Conservation (phyloP, 2,113 vertebrate genomes). For the Trinectes maculatus region DNA sequence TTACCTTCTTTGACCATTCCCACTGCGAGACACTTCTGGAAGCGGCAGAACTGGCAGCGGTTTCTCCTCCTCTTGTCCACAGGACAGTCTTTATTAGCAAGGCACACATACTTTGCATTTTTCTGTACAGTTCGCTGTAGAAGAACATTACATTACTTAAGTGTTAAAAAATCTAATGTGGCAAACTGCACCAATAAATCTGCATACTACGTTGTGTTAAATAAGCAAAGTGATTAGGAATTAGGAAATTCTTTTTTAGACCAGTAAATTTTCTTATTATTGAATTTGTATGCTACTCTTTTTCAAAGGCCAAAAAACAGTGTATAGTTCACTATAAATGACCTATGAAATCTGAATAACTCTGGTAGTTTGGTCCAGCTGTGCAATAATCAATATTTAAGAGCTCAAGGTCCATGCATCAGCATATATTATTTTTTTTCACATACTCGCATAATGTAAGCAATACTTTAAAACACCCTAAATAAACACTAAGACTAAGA, state of each 20-base stretch:
- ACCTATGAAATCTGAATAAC: too few relatives aligned
- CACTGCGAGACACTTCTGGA: constrained; percentile 95
- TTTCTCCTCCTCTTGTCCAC: constrained; percentile 96
- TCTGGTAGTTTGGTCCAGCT: too few relatives aligned
- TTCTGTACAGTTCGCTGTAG: constrained; percentile 94
- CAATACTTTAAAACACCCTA: not conserved
- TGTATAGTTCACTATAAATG: too few relatives aligned
- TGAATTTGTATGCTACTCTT: too few relatives aligned
- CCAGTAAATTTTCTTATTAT: not conserved
- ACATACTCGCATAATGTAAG: not conserved
- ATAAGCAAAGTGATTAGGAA: too few relatives aligned
- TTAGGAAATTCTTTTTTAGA: not conserved
- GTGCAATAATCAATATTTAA: too few relatives aligned
- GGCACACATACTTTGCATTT: constrained; percentile 97
- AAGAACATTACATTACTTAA: not conserved
- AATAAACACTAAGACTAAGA: not conserved
- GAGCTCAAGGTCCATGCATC: too few relatives aligned
- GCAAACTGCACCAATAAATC: not conserved
- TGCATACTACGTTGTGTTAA: not conserved
- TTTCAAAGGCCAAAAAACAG: too few relatives aligned
- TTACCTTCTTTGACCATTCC: constrained; percentile 99
- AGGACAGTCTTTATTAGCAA: constrained; percentile 94
- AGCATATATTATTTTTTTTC: not conserved
- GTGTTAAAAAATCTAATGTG: too few relatives aligned
- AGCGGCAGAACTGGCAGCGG: constrained; percentile 96